Evolutionary conservation across 1,140 invertebrate genomes (phyloP).

Genomic region (Chrysoperla carnea): DNA sequence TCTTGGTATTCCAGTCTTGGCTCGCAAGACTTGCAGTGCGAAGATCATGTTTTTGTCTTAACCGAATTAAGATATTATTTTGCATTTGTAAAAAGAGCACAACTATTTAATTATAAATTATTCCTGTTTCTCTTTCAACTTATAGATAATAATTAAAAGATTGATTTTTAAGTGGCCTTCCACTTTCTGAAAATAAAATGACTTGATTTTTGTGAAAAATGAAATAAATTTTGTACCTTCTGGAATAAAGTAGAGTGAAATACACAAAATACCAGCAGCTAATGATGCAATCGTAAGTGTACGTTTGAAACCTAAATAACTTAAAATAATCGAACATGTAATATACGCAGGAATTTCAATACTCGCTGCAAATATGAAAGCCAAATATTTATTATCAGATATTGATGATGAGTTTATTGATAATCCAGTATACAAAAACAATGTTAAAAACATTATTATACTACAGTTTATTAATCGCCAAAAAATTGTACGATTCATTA

Average conservation of each 20-base stretch:
- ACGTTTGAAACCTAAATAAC: slow-evolving; percentile 34
- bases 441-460: slow-evolving; percentile 28
- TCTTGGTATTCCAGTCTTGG: too few species aligned
- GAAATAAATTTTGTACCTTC: too few species aligned
- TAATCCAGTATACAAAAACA: slow-evolving; percentile 43
- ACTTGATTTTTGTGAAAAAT: too few species aligned
- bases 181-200: too few species aligned
- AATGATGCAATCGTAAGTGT: slow-evolving; percentile 32
- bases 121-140: too few species aligned
- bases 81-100: too few species aligned
- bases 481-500: slow-evolving; percentile 21
- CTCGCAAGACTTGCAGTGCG: too few species aligned
- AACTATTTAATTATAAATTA: too few species aligned
- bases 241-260: slow-evolving; percentile 23
- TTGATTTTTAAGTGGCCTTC: too few species aligned
- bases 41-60: too few species aligned
- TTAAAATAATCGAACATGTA: slow-evolving; percentile 28
- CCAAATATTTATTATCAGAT: slow-evolving; percentile 29
- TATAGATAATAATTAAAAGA: too few species aligned
- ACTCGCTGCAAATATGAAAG: slow-evolving; percentile 28
- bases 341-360: slow-evolving; percentile 36
- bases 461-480: slow-evolving; percentile 26
- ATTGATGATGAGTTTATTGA: slow-evolving; percentile 41
- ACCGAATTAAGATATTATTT: too few species aligned
- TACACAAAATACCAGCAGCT: slow-evolving; percentile 19